These are phyloP conservation scores for Megalurothrips usitatus DNA, from an alignment of 2,888 invertebrate genomes.

Conservation along the genomic window DNA sequence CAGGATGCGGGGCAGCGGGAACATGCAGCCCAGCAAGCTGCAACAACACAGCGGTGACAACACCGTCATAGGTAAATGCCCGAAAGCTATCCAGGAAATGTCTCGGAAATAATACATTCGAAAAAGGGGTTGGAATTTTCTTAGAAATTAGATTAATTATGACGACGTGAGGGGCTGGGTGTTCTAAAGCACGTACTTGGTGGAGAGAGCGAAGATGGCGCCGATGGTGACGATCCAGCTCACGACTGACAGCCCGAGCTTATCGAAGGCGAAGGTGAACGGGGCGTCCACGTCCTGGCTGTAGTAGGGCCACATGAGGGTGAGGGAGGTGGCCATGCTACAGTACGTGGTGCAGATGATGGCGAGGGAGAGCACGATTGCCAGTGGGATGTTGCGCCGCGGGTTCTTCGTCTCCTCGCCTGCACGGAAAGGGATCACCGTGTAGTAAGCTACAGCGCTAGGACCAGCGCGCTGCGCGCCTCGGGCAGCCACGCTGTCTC, in stretches of 20 bases:
- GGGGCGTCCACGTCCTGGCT: conserved; percentile 71
- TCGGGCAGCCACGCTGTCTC: too few relatives aligned
- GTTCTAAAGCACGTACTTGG: conserved; percentile 50
- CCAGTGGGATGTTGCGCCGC: conserved; percentile 81
- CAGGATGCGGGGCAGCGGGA: conserved; percentile 76
- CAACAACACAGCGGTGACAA: too few relatives aligned
- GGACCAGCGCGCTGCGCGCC: background rate
- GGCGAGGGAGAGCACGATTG: conserved; percentile 77
- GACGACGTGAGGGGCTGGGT: too few relatives aligned
- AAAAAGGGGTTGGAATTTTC: too few relatives aligned
- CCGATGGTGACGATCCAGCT: conserved; percentile 58
- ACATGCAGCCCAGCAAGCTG: conserved; percentile 79
- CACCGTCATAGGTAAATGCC: too few relatives aligned
- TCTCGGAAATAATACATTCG: too few relatives aligned
- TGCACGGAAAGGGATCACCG: conserved; percentile 37
- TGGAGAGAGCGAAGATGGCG: conserved; percentile 83
- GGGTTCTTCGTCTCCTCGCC: conserved; percentile 92
- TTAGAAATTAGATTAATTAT: too few relatives aligned
- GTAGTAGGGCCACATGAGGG: conserved; percentile 93
- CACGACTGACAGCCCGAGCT: conserved; percentile 50
- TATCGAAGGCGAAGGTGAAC: conserved; percentile 75
- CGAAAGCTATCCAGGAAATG: too few relatives aligned
- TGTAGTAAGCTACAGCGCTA: background rate
- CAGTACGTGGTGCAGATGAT: conserved; percentile 87
- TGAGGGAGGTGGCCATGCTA: conserved; percentile 83